These are phyloP conservation scores for Bombus ignitus DNA, from an alignment of 1,140 invertebrate genomes.

Conservation along the genomic window DNA sequence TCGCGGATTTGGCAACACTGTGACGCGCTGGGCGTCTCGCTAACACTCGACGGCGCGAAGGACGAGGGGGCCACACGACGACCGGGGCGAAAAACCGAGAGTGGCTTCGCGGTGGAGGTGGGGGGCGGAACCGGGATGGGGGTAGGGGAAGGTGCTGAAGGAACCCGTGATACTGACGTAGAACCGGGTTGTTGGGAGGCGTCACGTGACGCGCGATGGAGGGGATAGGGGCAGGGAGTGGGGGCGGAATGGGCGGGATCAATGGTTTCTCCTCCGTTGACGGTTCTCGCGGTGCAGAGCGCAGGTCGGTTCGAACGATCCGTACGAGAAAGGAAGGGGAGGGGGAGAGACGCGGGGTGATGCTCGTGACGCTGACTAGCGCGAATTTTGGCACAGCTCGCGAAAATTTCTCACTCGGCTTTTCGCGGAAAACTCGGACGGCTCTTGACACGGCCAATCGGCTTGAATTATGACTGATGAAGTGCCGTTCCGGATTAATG, in stretches of 20 bases:
- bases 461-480: slow-evolving; percentile 63
- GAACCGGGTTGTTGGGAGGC: slow-evolving; percentile 22
- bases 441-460: slow-evolving; percentile 60
- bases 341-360: slow-evolving; percentile 20
- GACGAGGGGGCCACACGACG: slow-evolving; percentile 56
- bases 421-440: slow-evolving; percentile 66
- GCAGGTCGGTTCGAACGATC: slow-evolving; percentile 14
- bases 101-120: slow-evolving; percentile 55
- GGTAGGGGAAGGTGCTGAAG: slow-evolving; percentile 48
- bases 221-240: slow-evolving; percentile 16
- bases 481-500: slow-evolving; percentile 48
- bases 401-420: slow-evolving; percentile 73
- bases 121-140: slow-evolving; percentile 66
- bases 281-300: background rate
- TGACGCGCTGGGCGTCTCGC: slow-evolving; percentile 65
- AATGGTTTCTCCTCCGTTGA: slow-evolving; percentile 54
- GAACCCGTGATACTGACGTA: slow-evolving; percentile 33
- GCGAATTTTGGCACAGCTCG: slow-evolving; percentile 79
- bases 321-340: background rate
- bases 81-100: slow-evolving; percentile 54
- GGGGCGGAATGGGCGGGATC: slow-evolving; percentile 60
- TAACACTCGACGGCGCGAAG: slow-evolving; percentile 67
- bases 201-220: slow-evolving; percentile 18
- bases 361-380: slow-evolving; percentile 69
- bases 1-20: slow-evolving; percentile 71